phyloP scores from a whole-genome alignment of 2,888 invertebrate species.

The Trilocha varians region DNA sequence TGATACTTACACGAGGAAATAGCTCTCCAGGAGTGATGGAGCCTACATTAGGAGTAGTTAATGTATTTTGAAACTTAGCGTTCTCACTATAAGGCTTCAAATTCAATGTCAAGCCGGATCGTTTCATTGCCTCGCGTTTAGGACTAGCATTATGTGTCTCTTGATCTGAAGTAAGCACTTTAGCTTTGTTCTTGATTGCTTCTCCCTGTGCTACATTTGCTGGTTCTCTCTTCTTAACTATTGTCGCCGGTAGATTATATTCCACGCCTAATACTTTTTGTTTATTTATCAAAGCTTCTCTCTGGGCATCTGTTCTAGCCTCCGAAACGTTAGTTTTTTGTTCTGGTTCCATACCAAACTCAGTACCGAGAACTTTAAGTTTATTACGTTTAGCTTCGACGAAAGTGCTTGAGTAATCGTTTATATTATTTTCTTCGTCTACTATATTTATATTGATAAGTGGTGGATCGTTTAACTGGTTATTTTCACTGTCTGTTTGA shows the following conservation, averaged over 20 bases:
- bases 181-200: conserved; percentile 46
- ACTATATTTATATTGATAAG: conserved; percentile 23
- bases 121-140: conserved; percentile 29
- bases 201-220: conserved; percentile 52
- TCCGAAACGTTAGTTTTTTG: conserved; percentile 13
- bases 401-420: conserved; percentile 30
- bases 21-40: conserved; percentile 55
- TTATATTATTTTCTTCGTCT: conserved; percentile 45
- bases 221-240: conserved; percentile 28
- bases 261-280: conserved; percentile 75
- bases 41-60: conserved; percentile 36
- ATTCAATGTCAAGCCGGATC: conserved; percentile 50
- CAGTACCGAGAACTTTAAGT: conserved; percentile 44
- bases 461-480: conserved; percentile 25
- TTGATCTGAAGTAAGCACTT: conserved; percentile 31
- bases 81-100: conserved; percentile 48
- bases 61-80: conserved; percentile 14
- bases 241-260: conserved; percentile 57
- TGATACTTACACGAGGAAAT: conserved; percentile 45
- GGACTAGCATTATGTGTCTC: conserved; percentile 20
- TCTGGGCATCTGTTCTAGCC: conserved; percentile 63
- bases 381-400: conserved; percentile 51
- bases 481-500: conserved; percentile 42
- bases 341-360: conserved; percentile 27
- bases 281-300: conserved; percentile 75